These are phyloP conservation scores for Verasper variegatus DNA, from an alignment of 2,113 vertebrate species.

Conservation along the genomic window DNA sequence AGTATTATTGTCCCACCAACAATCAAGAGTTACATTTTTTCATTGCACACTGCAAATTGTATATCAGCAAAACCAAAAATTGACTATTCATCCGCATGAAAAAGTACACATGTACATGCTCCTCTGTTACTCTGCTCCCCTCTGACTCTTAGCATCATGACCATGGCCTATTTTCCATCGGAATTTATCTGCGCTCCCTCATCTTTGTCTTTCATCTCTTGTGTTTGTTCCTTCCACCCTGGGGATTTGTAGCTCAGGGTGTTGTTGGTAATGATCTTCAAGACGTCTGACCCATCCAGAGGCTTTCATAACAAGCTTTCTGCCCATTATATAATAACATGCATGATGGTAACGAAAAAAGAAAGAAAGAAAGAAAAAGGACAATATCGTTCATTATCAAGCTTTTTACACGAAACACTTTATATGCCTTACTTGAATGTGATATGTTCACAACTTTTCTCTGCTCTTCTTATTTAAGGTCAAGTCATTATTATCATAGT, in stretches of 20 bases:
- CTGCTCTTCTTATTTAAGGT: not conserved
- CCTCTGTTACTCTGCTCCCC: constrained; percentile 8
- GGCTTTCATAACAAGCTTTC: constrained; percentile 53
- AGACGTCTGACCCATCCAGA: constrained; percentile 53
- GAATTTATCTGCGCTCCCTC: constrained; percentile 30
- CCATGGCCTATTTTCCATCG: constrained; percentile 52
- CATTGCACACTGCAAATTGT: constrained; percentile 38
- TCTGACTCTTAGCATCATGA: constrained; percentile 25
- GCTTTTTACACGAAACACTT: constrained; percentile 14
- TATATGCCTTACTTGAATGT: not conserved
- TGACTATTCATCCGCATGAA: constrained; percentile 28
- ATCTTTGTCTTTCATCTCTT: constrained; percentile 51
- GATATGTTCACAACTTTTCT: not conserved
- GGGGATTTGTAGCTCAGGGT: constrained; percentile 45
- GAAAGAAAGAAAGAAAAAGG: not conserved
- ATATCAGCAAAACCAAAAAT: constrained; percentile 50
- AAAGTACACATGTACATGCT: constrained; percentile 9
- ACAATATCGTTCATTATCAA: constrained; percentile 25
- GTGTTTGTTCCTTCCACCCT: constrained; percentile 45
- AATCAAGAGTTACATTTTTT: constrained; percentile 44
- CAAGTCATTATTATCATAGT: constrained; percentile 6
- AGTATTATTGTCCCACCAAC: constrained; percentile 52
- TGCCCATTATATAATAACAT: constrained; percentile 58
- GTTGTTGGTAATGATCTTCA: constrained; percentile 58
- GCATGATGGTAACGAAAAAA: constrained; percentile 2